These are phyloP conservation scores for Acanthurus lineatus DNA, from an alignment of 2,797 vertebrate genomes.

Conservation along the genomic window DNA sequence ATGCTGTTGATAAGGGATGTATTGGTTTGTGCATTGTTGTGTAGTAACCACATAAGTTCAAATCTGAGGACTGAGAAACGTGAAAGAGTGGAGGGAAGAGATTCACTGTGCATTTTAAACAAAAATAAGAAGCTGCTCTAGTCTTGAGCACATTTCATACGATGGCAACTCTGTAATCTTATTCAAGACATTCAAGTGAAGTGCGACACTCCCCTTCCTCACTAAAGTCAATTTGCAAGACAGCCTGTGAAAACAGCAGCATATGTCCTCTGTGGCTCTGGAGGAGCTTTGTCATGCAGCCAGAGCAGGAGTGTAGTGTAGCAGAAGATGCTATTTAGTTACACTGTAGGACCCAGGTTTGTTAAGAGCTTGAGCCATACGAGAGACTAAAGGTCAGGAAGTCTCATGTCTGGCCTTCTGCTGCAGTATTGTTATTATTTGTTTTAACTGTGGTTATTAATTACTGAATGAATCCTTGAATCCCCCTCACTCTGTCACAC, in stretches of 20 bases:
- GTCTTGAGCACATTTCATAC: not conserved
- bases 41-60: not conserved
- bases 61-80: not conserved
- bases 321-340: conserved; percentile 1
- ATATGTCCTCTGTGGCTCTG: conserved; percentile 4
- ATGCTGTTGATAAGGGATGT: not conserved
- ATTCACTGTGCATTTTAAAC: not conserved
- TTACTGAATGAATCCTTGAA: too few species aligned
- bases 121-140: not conserved
- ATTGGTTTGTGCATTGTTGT: not conserved
- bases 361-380: not conserved
- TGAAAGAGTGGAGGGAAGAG: not conserved
- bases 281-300: conserved; percentile 2
- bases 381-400: not conserved
- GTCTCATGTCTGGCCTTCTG: not conserved
- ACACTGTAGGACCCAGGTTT: conserved; percentile 2
- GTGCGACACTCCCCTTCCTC: too few species aligned
- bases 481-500: not conserved
- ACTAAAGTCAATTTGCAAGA: not conserved
- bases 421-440: not conserved
- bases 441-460: not conserved
- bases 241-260: conserved; percentile 11
- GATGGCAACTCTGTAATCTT: not conserved
- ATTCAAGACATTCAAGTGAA: not conserved
- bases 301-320: not conserved